Percentiles rank a stretch among this genome's conserved stretches.
These are phyloP conservation scores for Lasioglossum morio DNA, from an alignment of 2,888 invertebrate species.

Conservation along the genomic window DNA sequence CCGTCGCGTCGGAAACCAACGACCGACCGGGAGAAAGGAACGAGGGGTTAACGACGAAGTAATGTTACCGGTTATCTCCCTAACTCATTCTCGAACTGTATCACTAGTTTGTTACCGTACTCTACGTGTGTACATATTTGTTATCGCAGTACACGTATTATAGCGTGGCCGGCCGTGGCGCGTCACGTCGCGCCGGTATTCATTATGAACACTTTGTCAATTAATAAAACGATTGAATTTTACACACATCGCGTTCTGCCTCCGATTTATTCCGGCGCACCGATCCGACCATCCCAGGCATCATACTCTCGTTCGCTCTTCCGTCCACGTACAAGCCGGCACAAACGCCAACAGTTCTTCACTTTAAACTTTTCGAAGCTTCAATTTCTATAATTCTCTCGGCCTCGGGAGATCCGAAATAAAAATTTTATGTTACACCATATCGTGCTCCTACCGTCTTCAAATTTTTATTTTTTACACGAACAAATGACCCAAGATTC, in stretches of 20 bases:
- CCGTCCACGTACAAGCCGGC: neutral
- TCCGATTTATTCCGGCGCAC: conserved; percentile 37
- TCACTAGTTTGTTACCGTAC: conserved; percentile 83
- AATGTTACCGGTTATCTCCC: conserved; percentile 59
- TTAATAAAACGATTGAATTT: conserved; percentile 84
- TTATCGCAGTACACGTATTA: conserved; percentile 77
- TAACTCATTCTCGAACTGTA: conserved; percentile 77
- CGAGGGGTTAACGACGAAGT: conserved; percentile 12
- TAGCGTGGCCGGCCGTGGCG: conserved; percentile 47
- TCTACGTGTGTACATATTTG: conserved; percentile 84
- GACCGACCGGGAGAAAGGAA: neutral
- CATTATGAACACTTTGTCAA: conserved; percentile 85
- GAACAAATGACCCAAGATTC: too few relatives aligned
- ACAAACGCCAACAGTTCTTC: neutral
- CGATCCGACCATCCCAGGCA: neutral
- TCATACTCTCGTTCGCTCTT: neutral
- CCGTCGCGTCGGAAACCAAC: neutral
- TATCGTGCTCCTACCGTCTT: neutral
- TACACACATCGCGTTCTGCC: conserved; percentile 69
- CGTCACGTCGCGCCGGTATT: conserved; percentile 77
- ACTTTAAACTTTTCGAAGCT: neutral
- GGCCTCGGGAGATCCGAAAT: neutral
- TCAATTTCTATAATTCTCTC: neutral
- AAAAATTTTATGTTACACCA: neutral
- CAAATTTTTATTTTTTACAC: neutral